Evolutionary conservation across 2,113 vertebrate genomes (phyloP).

Genomic region (Australoheros scitulus): DNA sequence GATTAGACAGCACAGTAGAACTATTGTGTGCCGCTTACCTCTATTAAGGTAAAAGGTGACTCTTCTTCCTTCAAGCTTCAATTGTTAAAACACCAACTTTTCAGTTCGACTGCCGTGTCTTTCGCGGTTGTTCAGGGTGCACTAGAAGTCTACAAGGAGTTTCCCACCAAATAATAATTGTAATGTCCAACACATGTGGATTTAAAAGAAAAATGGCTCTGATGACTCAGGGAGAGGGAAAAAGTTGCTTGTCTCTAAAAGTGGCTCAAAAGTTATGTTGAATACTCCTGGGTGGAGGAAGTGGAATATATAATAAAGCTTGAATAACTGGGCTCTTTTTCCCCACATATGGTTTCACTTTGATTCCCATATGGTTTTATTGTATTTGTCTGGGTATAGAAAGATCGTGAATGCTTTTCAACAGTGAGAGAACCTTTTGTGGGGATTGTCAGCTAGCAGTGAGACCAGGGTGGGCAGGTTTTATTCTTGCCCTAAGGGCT

Average conservation of each 20-base stretch:
- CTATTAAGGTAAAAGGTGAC: slow-evolving; percentile 18
- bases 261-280: slow-evolving; percentile 36
- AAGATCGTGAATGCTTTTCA: slow-evolving; percentile 48
- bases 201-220: slow-evolving; percentile 11
- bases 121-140: slow-evolving; percentile 12
- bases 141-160: slow-evolving; percentile 23
- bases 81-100: slow-evolving; percentile 16
- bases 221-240: slow-evolving; percentile 30
- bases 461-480: slow-evolving; percentile 40
- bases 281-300: slow-evolving; percentile 49
- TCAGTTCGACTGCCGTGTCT: neutral
- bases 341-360: slow-evolving; percentile 64
- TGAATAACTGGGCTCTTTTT: slow-evolving; percentile 39
- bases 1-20: slow-evolving; percentile 25
- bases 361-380: slow-evolving; percentile 63
- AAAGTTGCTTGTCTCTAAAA: slow-evolving; percentile 32
- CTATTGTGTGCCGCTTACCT: slow-evolving; percentile 30
- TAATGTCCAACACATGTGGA: slow-evolving; percentile 62
- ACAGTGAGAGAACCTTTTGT: slow-evolving; percentile 45
- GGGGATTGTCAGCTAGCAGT: slow-evolving; percentile 39
- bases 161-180: slow-evolving; percentile 54
- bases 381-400: slow-evolving; percentile 42
- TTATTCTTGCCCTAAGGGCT: slow-evolving; percentile 51
- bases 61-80: slow-evolving; percentile 9
- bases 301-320: slow-evolving; percentile 61